phyloP scores from a whole-genome alignment of 2,797 vertebrate genomes.

The Coilia nasus region DNA sequence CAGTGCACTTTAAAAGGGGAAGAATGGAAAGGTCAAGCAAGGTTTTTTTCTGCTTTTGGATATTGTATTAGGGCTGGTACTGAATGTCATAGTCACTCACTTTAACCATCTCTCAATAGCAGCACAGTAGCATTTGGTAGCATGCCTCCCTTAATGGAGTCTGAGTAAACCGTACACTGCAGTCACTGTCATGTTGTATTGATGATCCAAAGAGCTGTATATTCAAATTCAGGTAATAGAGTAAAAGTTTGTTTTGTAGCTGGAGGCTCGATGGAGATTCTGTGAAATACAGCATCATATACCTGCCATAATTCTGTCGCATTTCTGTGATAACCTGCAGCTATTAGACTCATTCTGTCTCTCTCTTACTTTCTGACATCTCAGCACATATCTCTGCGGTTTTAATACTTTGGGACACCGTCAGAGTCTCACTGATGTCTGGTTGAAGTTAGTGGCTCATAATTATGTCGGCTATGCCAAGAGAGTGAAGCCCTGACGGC shows the following conservation, averaged over 20 bases:
- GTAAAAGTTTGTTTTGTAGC: not conserved
- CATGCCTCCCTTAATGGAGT: not conserved
- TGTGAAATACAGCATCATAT: not conserved
- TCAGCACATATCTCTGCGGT: not conserved
- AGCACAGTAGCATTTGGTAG: not conserved
- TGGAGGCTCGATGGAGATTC: not conserved
- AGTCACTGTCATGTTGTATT: not conserved
- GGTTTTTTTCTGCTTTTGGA: not conserved
- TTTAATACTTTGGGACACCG: not conserved
- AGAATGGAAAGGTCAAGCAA: not conserved
- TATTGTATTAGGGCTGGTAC: not conserved
- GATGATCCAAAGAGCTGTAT: not conserved
- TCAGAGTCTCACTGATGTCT: not conserved
- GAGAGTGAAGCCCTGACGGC: not conserved
- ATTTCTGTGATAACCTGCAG: not conserved
- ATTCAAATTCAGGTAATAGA: not conserved
- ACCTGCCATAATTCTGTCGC: not conserved
- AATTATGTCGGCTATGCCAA: not conserved
- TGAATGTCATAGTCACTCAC: not conserved
- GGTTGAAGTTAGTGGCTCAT: not conserved
- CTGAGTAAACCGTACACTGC: not conserved
- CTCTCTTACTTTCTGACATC: not conserved
- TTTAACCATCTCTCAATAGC: not conserved
- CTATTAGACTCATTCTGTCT: not conserved
- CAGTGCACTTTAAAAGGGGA: not conserved